Evolutionary conservation across 1,140 invertebrate species (phyloP), one percentile per base, ranked within the genome.

Genomic region (Listronotus oregonensis): DNA sequence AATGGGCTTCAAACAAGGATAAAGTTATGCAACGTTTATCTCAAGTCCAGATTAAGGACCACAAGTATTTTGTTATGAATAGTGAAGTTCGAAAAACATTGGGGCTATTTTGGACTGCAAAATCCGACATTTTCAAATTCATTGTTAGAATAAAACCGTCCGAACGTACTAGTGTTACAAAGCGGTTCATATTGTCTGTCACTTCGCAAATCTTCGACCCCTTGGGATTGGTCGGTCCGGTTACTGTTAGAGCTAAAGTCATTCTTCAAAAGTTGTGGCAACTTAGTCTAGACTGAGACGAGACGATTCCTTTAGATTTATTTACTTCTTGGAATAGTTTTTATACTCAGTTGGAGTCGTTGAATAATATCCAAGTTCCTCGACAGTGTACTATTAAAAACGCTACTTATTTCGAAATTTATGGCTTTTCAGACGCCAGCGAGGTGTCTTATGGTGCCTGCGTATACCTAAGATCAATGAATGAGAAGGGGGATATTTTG

Each of bases 221-320:
- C 7, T 81, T 77, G 59, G 80, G 82, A 7, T 14, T 51, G 5
- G 0, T 72, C 71, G 5, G 68, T 32, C 77, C 79, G 15, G 39
- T 76, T 11, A 74, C 71, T 4, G 70, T 80, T 9, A 60, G 55
- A 12, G 71, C 73, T 14, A 82, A 82, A 69, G 71, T 78, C 1
- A 60, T 81, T 6, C 42, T 82, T 8, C 80, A 82, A 71, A 55
- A 74, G 52, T 39, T 82, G 7, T 80, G 80, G 79, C 15, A 60
- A 73, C n/a, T n/a, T n/a, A 11, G 3, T 78, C 10, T 72, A 69
- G n/a, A n/a, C n/a, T 83, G 80, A 79, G 80, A 82, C 64, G 72
- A 76, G 27, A 46, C 66, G 15, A 64, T 81, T 12, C 71, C 75
- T 11, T 15, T 27, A 14, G 42, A 72, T 14, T 17, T n/a, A n/a